Evolutionary conservation across 2,113 vertebrate species (phyloP), one percentile per base, ranked within the genome.

Genomic region (Lamprologus sp.): DNA sequence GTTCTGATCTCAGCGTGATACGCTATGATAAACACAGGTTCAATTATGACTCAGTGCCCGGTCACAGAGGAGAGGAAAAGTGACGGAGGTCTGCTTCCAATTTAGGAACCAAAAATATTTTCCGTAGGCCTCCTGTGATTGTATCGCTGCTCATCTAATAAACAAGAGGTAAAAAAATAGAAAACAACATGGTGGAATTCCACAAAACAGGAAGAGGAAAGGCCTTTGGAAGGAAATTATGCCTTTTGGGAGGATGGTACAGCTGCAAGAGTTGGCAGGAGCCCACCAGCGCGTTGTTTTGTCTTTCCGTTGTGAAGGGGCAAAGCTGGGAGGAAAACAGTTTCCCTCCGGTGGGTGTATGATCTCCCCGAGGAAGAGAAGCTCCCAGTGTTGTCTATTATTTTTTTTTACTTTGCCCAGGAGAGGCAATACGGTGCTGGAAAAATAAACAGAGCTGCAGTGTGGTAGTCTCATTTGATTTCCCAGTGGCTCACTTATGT

Each of bases 61-160:
- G 9, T 94, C 93, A 93, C 88, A 84, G 42, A 85, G 55, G 75
- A 23, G 35, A 94, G 85, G 89, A 94, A 88, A 92, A 94, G 92
- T 92, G 88, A 84, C 51, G 5, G 79, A 79, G 51, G 87, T 88
- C 94, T 95, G 95, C 90, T 94, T 94, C 93, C 68, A 91, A 87
- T 96, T 93, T 95, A 17, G 23, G 81, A 88, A 83, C 86, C 63
- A 26, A 89, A 87, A 84, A 79, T 82, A 83, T 85, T 88, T 83
- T 89, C 81, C 17, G 13, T 12, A 10, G 65, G 54, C 87, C 77
- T 80, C 42, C 28, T 81, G 63, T 83, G 84, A 83, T 84, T 86
- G 90, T 83, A 87, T 93, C 91, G 15, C 42, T 26, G 84, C 80
- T 92, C 86, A 85, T 92, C 87, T 82, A 56, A 58, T 91, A 92